Evolutionary conservation across 2,113 vertebrate genomes (phyloP).

Genomic region (Orycteropus afer): DNA sequence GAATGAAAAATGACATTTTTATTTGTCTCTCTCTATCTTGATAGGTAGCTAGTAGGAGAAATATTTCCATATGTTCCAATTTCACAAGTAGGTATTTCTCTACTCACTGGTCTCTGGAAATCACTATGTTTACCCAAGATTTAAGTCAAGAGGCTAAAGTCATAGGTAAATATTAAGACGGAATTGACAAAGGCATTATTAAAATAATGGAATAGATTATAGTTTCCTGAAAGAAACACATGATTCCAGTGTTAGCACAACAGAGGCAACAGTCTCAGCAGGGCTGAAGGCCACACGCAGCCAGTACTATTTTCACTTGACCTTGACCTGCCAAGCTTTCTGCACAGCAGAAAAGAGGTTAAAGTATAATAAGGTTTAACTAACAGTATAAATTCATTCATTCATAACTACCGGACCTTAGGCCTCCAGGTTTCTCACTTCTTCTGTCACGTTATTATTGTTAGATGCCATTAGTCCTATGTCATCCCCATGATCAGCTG

Average conservation of each 20-base stretch:
- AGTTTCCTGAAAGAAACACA: conserved; percentile 26
- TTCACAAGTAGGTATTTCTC: conserved; percentile 23
- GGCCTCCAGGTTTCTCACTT: not conserved
- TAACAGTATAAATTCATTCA: not conserved
- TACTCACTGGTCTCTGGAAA: conserved; percentile 51
- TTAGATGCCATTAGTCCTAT: not conserved
- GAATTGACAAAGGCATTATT: conserved; percentile 51
- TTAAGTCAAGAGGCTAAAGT: conserved; percentile 67
- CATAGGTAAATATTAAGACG: conserved; percentile 64
- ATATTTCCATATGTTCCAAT: conserved; percentile 22
- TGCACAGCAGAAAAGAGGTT: not conserved
- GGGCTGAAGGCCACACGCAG: not conserved
- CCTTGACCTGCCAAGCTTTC: not conserved
- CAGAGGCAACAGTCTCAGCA: not conserved
- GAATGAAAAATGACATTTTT: conserved; percentile 28
- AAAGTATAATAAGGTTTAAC: not conserved
- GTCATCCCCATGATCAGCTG: not conserved
- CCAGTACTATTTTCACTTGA: not conserved
- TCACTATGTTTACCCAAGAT: conserved; percentile 58
- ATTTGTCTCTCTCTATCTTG: not conserved
- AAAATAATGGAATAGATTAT: conserved; percentile 48
- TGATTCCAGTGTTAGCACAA: not conserved
- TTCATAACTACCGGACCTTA: not conserved
- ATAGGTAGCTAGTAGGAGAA: not conserved
- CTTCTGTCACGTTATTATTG: not conserved